These are phyloP conservation scores for Peromyscus attwateri DNA, from an alignment of 2,797 vertebrate species.

Conservation along the genomic window DNA sequence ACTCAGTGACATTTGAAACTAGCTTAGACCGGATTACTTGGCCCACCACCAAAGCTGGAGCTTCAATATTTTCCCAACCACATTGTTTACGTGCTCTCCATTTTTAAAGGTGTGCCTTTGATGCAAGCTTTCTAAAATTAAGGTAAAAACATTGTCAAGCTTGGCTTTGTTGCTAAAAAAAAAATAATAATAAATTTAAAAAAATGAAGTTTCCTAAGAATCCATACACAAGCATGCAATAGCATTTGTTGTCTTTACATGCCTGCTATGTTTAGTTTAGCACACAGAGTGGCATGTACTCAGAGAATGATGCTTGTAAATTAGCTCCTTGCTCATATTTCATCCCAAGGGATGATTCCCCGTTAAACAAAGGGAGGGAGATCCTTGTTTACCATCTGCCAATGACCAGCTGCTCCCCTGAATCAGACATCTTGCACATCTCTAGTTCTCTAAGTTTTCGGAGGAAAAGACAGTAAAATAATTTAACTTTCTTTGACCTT, in stretches of 20 bases:
- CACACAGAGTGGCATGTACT: neutral
- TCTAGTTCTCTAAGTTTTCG: constrained; percentile 89
- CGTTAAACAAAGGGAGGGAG: neutral
- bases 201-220: constrained; percentile 24
- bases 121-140: constrained; percentile 59
- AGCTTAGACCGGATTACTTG: constrained; percentile 2
- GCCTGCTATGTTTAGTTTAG: neutral
- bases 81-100: constrained; percentile 21
- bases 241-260: neutral
- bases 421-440: constrained; percentile 85
- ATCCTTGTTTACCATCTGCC: constrained; percentile 88
- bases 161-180: neutral
- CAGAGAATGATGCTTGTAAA: neutral
- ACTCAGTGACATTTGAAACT: constrained; percentile 49
- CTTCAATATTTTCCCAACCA: constrained; percentile 45
- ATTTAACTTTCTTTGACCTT: constrained; percentile 89
- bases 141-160: neutral
- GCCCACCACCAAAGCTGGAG: neutral
- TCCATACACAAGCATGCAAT: neutral
- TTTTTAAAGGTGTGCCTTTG: constrained; percentile 26
- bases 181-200: constrained; percentile 21
- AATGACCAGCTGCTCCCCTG: constrained; percentile 90
- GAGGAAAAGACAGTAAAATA: constrained; percentile 90
- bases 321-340: neutral
- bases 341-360: neutral